Conservation (phyloP, 2,888 invertebrate species). For the Saturnia pavonia region DNA sequence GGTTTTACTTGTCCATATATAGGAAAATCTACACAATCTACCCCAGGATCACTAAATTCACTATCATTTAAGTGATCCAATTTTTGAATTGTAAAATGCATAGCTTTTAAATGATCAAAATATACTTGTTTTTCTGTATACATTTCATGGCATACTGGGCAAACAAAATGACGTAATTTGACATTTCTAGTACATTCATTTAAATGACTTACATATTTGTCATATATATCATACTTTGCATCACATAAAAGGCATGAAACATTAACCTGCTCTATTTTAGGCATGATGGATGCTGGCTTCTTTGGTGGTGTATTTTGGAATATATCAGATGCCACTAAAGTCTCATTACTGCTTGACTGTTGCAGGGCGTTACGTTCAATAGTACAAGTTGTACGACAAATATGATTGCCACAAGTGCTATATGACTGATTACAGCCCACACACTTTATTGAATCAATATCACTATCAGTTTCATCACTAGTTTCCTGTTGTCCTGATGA, state of each 20-base stretch:
- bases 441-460: slow-evolving; percentile 74
- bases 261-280: slow-evolving; percentile 42
- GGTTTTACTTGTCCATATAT: slow-evolving; percentile 65
- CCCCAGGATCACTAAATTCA: slow-evolving; percentile 47
- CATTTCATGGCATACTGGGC: slow-evolving; percentile 75
- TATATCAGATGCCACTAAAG: slow-evolving; percentile 65
- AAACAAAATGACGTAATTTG: slow-evolving; percentile 72
- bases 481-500: slow-evolving; percentile 49
- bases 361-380: slow-evolving; percentile 68
- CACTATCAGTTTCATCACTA: slow-evolving; percentile 77
- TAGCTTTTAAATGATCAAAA: slow-evolving; percentile 64
- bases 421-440: slow-evolving; percentile 70
- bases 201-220: slow-evolving; percentile 67
- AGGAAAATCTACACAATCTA: slow-evolving; percentile 72
- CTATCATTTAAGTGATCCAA: slow-evolving; percentile 28
- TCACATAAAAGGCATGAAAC: slow-evolving; percentile 75
- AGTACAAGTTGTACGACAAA: slow-evolving; percentile 68
- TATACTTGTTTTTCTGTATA: slow-evolving; percentile 63
- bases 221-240: slow-evolving; percentile 65
- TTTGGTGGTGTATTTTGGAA: slow-evolving; percentile 22
- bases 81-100: slow-evolving; percentile 45
- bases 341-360: slow-evolving; percentile 69
- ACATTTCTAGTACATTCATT: slow-evolving; percentile 75
- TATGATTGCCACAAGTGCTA: slow-evolving; percentile 63
- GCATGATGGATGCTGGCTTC: slow-evolving; percentile 37